Percentiles rank a stretch among this genome's conserved stretches.
phyloP scores from a whole-genome alignment of 1,140 invertebrate genomes.

The Lineus longissimus region DNA sequence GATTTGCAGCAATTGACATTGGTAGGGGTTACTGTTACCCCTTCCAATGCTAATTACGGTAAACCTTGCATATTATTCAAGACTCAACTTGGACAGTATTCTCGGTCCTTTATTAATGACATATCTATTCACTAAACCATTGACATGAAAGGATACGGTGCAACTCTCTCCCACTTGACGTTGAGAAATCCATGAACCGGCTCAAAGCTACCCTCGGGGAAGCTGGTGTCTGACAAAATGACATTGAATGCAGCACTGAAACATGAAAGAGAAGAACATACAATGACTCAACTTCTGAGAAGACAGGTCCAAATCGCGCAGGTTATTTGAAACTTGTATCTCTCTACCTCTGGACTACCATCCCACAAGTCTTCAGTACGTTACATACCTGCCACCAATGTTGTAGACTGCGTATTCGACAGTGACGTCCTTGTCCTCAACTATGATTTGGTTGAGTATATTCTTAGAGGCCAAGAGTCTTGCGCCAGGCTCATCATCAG shows the following conservation, averaged over 20 bases:
- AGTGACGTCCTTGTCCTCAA: conserved; percentile 96
- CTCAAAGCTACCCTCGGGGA: conserved; percentile 83
- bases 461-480: conserved; percentile 57
- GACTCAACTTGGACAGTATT: too few relatives aligned
- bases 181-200: conserved; percentile 79
- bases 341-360: too few relatives aligned
- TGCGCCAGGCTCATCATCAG: conserved; percentile 45
- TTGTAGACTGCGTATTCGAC: conserved; percentile 73
- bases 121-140: too few relatives aligned
- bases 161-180: conserved; percentile 80
- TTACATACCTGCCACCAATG: conserved; percentile 56
- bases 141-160: conserved; percentile 61
- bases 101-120: too few relatives aligned
- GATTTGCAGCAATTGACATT: too few relatives aligned
- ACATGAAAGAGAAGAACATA: conserved; percentile 21
- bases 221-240: conserved; percentile 80
- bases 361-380: too few relatives aligned
- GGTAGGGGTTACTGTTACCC: too few relatives aligned
- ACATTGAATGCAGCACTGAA: conserved; percentile 81
- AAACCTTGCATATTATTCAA: too few relatives aligned
- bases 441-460: conserved; percentile 93
- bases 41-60: too few relatives aligned
- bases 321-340: too few relatives aligned
- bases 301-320: too few relatives aligned
- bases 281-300: too few relatives aligned